Evolutionary conservation across 2,797 vertebrate genomes (phyloP).

Genomic region (Amblyopsis hoosieri): DNA sequence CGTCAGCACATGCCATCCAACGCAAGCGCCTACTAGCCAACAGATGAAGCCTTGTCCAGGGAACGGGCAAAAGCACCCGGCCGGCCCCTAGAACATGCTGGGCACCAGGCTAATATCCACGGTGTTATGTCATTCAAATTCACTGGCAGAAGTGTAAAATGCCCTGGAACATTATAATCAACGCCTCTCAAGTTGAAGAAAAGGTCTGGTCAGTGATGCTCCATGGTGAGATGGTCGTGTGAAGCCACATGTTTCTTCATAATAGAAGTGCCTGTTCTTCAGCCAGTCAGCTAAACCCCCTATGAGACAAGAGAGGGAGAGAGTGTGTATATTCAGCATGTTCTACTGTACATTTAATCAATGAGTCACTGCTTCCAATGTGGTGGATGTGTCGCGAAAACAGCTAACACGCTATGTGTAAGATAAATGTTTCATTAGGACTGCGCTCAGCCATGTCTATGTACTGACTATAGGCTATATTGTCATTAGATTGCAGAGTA

Average conservation of each 20-base stretch:
- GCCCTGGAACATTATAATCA: conserved; percentile 47
- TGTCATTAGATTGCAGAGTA: conserved; percentile 45
- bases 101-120: conserved; percentile 56
- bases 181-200: conserved; percentile 63
- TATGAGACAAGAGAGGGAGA: conserved; percentile 52
- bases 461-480: conserved; percentile 44
- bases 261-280: conserved; percentile 45
- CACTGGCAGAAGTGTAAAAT: conserved; percentile 49
- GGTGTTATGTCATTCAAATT: conserved; percentile 65
- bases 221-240: conserved; percentile 56
- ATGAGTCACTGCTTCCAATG: conserved; percentile 49
- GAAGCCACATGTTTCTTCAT: conserved; percentile 68
- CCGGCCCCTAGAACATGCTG: conserved; percentile 43
- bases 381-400: conserved; percentile 24
- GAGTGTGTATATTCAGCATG: conserved; percentile 59
- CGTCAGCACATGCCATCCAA: conserved; percentile 74
- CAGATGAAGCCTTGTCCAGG: conserved; percentile 42
- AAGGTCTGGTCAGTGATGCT: conserved; percentile 64
- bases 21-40: conserved; percentile 80
- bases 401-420: conserved; percentile 41
- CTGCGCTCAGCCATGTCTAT: conserved; percentile 24
- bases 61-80: conserved; percentile 34
- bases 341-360: conserved; percentile 60
- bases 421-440: conserved; percentile 56
- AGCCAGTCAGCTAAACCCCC: conserved; percentile 68